Evolutionary conservation across 2,888 invertebrate species (phyloP), one percentile per base, ranked within the genome.

Genomic region (Cremastobaeus sp.): DNA sequence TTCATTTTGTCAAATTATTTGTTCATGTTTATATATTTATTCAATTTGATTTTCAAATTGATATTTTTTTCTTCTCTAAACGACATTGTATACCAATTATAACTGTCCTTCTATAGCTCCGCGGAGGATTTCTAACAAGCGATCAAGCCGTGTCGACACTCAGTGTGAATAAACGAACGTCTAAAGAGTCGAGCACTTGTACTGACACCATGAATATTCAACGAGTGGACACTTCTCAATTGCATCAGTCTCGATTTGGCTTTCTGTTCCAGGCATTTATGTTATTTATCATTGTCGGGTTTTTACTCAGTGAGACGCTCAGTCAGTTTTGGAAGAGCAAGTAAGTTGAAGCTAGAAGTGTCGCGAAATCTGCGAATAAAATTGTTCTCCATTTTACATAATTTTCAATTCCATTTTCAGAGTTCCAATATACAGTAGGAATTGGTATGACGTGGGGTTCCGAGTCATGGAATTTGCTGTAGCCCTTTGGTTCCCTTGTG

Each of bases 311-410:
- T 4, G 97, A 97, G 88, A 96, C 96, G 0, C 90, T 96, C 73
- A 95, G 96, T 78, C 95, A 95, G 89, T 94, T 96, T 88, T 97
- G 97, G 96, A 97, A 96, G 89, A 92, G 94, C 77, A 96, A 96
- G 95, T 95, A 82, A 90, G 91, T n/a, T 30, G 54, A 11, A 25
- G 32, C n/a, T n/a, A n/a, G n/a, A n/a, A 17, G 15, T n/a, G 28
- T 32, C 1, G 12, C 3, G 4, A n/a, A 32, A 1, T 32, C 12
- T 32, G n/a, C n/a, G n/a, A n/a, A n/a, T n/a, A n/a, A n/a, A n/a
- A n/a, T n/a, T n/a, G 14, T 34, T 32, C 34, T 25, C 9, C 20
- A 50, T 20, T 34, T 5, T 34, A 21, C n/a, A 15, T 2, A 11
- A 1, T 45, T 57, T 28, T 52, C 48, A 15, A 28, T 35, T 43